These are phyloP conservation scores for Megathymus violae DNA, from an alignment of 1,140 invertebrate species.

Conservation along the genomic window DNA sequence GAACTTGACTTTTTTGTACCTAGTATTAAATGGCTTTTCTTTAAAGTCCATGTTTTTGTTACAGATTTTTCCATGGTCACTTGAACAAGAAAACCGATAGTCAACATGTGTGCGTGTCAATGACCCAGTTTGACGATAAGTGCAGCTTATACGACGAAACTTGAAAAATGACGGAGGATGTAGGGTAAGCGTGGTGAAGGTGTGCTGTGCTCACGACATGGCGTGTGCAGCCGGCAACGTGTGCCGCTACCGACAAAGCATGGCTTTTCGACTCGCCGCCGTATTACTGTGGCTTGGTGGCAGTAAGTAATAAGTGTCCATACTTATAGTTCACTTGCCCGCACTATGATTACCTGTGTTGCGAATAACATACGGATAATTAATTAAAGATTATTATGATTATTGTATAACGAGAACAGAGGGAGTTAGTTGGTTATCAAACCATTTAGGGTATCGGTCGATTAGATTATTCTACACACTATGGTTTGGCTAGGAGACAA, in stretches of 20 bases:
- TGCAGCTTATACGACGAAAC: neutral
- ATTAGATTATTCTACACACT: too few relatives aligned
- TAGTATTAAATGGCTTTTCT: too few relatives aligned
- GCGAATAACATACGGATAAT: too few relatives aligned
- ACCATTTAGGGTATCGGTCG: too few relatives aligned
- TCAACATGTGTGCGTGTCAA: constrained; percentile 9
- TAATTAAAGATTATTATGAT: too few relatives aligned
- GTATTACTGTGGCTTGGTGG: constrained; percentile 68
- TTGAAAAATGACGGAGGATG: constrained; percentile 57
- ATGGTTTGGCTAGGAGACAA: too few relatives aligned
- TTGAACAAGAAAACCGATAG: constrained; percentile 35
- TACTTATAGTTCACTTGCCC: too few relatives aligned
- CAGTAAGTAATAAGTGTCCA: constrained; percentile 68
- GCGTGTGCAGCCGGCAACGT: constrained; percentile 47
- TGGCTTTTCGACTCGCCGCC: constrained; percentile 62
- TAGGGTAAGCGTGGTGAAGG: constrained; percentile 41
- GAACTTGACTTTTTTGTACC: too few relatives aligned
- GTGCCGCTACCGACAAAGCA: constrained; percentile 40
- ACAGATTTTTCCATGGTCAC: constrained; percentile 41
- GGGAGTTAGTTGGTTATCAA: too few relatives aligned
- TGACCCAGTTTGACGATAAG: constrained; percentile 23
- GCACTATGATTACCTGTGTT: too few relatives aligned
- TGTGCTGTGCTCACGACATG: constrained; percentile 59
- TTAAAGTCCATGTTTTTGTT: constrained; percentile 33
- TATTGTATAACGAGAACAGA: too few relatives aligned